These are phyloP conservation scores for Telmatochromis sp. DNA, from an alignment of 2,113 vertebrate species.

Conservation along the genomic window DNA sequence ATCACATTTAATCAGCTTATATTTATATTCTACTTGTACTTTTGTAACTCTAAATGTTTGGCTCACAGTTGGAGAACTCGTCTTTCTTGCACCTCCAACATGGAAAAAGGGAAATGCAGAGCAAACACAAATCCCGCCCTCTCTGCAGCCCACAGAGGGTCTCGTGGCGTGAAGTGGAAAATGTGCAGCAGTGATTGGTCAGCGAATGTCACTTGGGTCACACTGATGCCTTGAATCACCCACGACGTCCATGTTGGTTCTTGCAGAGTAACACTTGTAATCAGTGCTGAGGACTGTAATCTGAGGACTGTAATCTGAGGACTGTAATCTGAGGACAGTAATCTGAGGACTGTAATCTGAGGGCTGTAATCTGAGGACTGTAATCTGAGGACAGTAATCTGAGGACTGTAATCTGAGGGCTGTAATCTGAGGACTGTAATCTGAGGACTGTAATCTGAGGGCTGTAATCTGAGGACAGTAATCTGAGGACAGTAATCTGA, in stretches of 20 bases:
- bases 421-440: neutral
- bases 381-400: fast-evolving
- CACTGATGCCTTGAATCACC: neutral
- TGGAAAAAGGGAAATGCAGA: neutral
- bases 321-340: fast-evolving
- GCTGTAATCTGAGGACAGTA: fast-evolving
- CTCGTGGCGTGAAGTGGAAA: neutral
- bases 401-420: fast-evolving
- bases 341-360: no score
- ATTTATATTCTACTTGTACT: fast-evolving
- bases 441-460: fast-evolving
- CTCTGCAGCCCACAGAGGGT: neutral
- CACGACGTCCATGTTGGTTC: fast-evolving
- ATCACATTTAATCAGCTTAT: neutral
- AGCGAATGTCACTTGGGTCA: neutral
- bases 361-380: fast-evolving
- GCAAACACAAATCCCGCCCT: neutral
- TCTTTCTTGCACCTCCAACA: neutral
- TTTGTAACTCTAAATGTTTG: neutral
- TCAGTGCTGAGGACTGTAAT: neutral
- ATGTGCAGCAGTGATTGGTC: neutral
- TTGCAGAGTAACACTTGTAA: fast-evolving
- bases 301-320: fast-evolving
- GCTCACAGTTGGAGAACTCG: fast-evolving
- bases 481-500: fast-evolving